These are phyloP conservation scores for Bimastos eiseni DNA, from an alignment of 2,888 invertebrate genomes.

Conservation along the genomic window DNA sequence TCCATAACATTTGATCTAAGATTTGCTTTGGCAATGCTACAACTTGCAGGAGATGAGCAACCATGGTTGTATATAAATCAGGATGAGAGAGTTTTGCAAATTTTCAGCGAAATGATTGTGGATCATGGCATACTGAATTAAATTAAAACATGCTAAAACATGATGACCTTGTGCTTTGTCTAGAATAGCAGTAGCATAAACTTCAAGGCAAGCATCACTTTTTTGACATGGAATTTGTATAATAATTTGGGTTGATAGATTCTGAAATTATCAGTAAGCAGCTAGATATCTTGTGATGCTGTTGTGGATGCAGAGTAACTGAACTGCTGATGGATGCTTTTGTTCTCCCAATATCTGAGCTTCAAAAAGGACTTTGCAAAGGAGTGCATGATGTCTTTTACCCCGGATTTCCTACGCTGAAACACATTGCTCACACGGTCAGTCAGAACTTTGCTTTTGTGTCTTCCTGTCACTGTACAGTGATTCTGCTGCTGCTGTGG, in stretches of 20 bases:
- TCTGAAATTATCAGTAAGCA: not conserved
- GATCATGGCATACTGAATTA: no score
- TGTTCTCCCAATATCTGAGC: constrained; percentile 59
- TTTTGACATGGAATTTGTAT: not conserved
- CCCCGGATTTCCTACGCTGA: constrained; percentile 90
- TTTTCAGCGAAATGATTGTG: no score
- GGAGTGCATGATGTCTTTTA: constrained; percentile 75
- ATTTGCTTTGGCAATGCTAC: not conserved
- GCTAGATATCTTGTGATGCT: not conserved
- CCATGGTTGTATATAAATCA: not conserved
- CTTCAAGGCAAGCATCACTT: not conserved
- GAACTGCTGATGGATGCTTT: constrained; percentile 56
- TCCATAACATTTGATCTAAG: no score
- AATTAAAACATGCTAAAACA: no score
- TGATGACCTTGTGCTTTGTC: no score
- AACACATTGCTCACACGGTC: constrained; percentile 79
- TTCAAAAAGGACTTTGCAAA: constrained; percentile 75
- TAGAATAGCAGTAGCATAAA: not conserved
- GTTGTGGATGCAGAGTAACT: constrained; percentile 48
- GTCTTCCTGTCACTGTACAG: not conserved
- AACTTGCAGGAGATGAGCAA: not conserved
- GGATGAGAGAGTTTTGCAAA: no score
- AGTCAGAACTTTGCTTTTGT: constrained; percentile 51
- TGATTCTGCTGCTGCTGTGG: not conserved
- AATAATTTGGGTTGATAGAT: not conserved